Conservation (phyloP, 2,888 invertebrate genomes). For the Steinernema carpocapsae region DNA sequence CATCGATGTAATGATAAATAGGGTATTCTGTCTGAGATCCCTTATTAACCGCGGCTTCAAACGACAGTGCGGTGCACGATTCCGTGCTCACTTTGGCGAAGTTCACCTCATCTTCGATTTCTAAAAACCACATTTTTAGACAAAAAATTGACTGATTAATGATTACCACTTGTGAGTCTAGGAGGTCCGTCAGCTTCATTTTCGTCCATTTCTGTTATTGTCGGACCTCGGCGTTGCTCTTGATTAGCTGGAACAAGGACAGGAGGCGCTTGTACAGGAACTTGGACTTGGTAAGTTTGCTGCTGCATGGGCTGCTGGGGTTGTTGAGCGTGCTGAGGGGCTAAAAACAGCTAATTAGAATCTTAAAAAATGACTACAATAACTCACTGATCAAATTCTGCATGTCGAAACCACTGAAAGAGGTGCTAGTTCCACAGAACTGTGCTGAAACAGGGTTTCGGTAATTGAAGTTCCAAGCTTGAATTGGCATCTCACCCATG, state of each 20-base stretch:
- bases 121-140: neutral
- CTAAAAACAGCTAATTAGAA: neutral
- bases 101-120: constrained; percentile 4
- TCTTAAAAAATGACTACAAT: neutral
- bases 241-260: neutral
- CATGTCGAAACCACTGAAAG: constrained; percentile 19
- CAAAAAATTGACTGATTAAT: neutral
- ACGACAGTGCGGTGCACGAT: neutral
- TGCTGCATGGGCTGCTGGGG: neutral
- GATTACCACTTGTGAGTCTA: constrained; percentile 5
- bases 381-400: neutral
- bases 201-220: constrained; percentile 8
- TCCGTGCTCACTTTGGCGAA: neutral
- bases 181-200: neutral
- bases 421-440: constrained; percentile 4
- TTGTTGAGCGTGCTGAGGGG: neutral
- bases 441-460: neutral
- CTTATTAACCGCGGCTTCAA: neutral
- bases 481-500: no score
- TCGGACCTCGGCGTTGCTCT: neutral
- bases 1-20: no score
- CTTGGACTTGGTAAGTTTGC: neutral
- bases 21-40: no score
- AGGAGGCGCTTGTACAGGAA: neutral
- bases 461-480: no score